Base-by-base conservation (phyloP, 2,888 invertebrate species). In the Drosophila rubida region DNA sequence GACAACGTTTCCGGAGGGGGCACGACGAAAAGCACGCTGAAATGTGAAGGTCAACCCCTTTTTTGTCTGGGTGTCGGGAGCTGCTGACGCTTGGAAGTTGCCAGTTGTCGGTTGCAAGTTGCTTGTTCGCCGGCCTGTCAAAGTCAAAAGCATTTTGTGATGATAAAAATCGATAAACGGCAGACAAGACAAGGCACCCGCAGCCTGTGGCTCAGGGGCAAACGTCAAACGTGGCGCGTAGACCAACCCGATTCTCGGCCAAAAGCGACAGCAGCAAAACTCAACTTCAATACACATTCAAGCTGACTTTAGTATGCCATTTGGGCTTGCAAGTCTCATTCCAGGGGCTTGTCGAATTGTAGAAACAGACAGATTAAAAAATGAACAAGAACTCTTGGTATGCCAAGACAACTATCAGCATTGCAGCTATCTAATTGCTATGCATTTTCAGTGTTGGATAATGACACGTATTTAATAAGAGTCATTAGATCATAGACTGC, bases 31-130 rank as follows among this genome's bases (percentile, higher is more conserved):
- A 45, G 42, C 39, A 35, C 35, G 7, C 39, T 44, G 64, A 59
- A 68, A 57, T 63, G 57, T 85, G 82, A 83, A 83, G 82, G 82
- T 83, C 82, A 87, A 83, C 87, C 87, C 82, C 82, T 87, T 79
- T 60, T 41, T 84, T 55, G 61, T 62, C 44, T 57, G 60, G 39
- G 19, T 30, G 53, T 30, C 64, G 41, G 73, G 39, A 76, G 73
- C 32, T 67, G 50, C 22, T 30, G 32, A 35, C 11, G 37, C 42
- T 48, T 51, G 32, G 46, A 22, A 44, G 53, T 27, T 32, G 44
- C 6, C 13, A 4, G 35, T 9, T 30, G 45, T 1, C 16, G 39
- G 45, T 46, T 50, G 37, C 44, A 32, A 44, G 53, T 27, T 32
- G 44, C 35, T 44, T 25, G 41, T 55, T 58, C 37, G 55, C 37